A percentile compares a stretch with the other conserved stretches of the same genome.
phyloP scores from a whole-genome alignment of 2,113 vertebrate species.

The Pongo pygmaeus region DNA sequence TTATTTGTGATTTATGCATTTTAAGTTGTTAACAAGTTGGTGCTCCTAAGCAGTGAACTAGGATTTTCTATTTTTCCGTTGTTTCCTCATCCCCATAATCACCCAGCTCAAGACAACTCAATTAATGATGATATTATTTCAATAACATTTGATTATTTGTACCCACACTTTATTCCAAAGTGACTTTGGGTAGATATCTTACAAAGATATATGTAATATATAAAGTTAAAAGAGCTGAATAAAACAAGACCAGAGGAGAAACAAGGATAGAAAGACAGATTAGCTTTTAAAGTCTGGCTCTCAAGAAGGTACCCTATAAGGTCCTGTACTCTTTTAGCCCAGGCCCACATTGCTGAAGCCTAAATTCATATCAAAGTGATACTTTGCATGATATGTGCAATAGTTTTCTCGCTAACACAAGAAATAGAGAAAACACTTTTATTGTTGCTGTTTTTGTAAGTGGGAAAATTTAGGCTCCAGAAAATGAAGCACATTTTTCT shows the following conservation, averaged over 20 bases:
- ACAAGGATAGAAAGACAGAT: background rate
- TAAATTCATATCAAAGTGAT: background rate
- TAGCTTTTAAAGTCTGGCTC: background rate
- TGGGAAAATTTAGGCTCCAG: background rate
- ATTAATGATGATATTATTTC: background rate
- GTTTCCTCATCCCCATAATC: background rate
- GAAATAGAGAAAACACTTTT: background rate
- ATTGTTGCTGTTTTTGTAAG: background rate
- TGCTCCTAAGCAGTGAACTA: background rate
- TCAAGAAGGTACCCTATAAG: background rate
- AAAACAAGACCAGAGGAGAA: background rate
- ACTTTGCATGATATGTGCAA: background rate
- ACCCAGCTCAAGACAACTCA: background rate
- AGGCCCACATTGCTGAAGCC: background rate
- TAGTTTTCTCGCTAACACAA: background rate
- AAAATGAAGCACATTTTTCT: background rate
- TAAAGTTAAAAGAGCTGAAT: background rate
- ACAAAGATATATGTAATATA: background rate
- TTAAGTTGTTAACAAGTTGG: background rate
- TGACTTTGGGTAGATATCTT: background rate
- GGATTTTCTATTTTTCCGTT: background rate
- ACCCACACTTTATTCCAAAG: background rate
- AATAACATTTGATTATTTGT: background rate
- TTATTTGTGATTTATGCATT: background rate
- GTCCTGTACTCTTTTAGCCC: background rate